A percentile compares a stretch with the other conserved stretches of the same genome.
These are phyloP conservation scores for Rafetus swinhoei DNA, from an alignment of 2,113 vertebrate species.

Conservation along the genomic window DNA sequence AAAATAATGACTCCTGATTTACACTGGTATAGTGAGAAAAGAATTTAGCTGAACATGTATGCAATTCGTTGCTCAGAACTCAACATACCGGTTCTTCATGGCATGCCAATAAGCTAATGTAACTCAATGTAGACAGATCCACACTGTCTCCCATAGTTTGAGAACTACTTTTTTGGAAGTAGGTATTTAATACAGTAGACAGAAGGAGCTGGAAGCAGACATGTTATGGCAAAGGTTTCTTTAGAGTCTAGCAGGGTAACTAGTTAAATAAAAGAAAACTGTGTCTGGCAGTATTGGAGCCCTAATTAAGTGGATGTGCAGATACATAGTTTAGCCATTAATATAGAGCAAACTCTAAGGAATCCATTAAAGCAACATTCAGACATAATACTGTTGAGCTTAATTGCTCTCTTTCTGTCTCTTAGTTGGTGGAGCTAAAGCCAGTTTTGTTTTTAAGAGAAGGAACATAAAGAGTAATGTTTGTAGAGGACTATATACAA, in stretches of 20 bases:
- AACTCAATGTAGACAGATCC: not conserved
- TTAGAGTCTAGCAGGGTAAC: slow-evolving; percentile 42
- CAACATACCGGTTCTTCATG: not conserved
- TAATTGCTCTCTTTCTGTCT: slow-evolving; percentile 56
- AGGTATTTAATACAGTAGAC: not conserved
- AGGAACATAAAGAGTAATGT: not conserved
- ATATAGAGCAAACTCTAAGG: slow-evolving; percentile 36
- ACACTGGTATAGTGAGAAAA: not conserved
- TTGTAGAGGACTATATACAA: not conserved
- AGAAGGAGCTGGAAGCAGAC: slow-evolving; percentile 23
- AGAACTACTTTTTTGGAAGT: not conserved
- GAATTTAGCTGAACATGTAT: not conserved
- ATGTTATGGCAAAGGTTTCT: slow-evolving; percentile 46
- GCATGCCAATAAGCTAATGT: not conserved
- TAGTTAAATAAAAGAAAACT: slow-evolving; percentile 56
- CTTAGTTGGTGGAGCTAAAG: slow-evolving; percentile 55
- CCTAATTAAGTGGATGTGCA: slow-evolving; percentile 64
- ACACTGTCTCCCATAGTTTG: not conserved
- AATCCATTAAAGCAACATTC: slow-evolving; percentile 61
- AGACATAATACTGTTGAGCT: not conserved
- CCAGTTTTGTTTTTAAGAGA: slow-evolving; percentile 39
- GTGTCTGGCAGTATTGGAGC: slow-evolving; percentile 36
- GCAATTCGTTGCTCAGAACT: not conserved
- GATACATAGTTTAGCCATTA: slow-evolving; percentile 65
- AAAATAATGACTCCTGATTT: rapidly evolving